Conservation (phyloP, 2,888 invertebrate genomes). For the Ophion ventricosus region DNA sequence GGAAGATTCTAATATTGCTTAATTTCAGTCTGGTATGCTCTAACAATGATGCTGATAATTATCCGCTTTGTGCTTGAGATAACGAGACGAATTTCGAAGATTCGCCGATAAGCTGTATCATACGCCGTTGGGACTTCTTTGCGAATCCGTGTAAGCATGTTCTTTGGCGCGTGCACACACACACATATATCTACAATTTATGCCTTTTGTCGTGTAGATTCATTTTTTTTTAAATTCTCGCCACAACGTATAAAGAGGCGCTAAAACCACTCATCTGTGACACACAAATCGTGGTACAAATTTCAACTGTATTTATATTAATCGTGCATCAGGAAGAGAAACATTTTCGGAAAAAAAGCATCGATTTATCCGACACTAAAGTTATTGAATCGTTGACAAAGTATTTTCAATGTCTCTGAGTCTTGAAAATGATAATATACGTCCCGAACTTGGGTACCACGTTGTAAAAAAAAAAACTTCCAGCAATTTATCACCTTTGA, state of each 20-base stretch:
- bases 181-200: not conserved
- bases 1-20: not conserved
- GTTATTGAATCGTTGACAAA: not conserved
- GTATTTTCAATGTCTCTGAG: not conserved
- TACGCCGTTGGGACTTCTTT: not conserved
- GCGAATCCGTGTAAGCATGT: not conserved
- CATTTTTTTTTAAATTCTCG: not conserved
- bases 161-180: not conserved
- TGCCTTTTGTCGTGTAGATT: no score
- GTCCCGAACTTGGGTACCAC: not conserved
- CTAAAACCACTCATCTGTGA: not conserved
- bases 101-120: slow-evolving; percentile 5
- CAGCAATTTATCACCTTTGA: not conserved
- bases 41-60: not conserved
- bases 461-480: slow-evolving; percentile 11
- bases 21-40: not conserved
- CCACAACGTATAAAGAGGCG: not conserved
- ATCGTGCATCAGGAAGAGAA: not conserved
- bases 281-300: not conserved
- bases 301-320: not conserved
- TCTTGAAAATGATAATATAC: not conserved
- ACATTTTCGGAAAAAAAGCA: not conserved
- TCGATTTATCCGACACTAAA: not conserved
- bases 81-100: slow-evolving; percentile 21
- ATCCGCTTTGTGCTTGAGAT: slow-evolving; percentile 16